Conservation (phyloP, 2,888 invertebrate species). For the Harpalus rufipes region DNA sequence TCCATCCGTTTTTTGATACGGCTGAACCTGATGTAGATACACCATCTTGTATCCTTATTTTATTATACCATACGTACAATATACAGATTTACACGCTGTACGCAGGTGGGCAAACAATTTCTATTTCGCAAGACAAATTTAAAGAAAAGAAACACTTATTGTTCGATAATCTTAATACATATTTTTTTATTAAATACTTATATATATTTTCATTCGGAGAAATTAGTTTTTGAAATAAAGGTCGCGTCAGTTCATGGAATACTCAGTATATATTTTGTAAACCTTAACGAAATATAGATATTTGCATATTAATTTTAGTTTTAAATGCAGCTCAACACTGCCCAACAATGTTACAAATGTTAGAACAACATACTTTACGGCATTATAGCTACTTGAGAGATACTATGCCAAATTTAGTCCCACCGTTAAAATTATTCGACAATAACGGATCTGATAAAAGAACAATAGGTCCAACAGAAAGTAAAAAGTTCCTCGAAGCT, state of each 20-base stretch:
- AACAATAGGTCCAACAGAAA: conserved; percentile 77
- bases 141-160: too few relatives aligned
- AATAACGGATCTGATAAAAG: conserved; percentile 69
- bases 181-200: too few relatives aligned
- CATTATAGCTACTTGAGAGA: conserved; percentile 96
- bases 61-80: not conserved
- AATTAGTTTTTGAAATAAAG: too few relatives aligned
- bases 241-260: too few relatives aligned
- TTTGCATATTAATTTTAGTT: conserved; percentile 93
- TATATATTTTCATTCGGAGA: too few relatives aligned
- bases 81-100: too few relatives aligned
- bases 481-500: conserved; percentile 85
- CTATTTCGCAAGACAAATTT: too few relatives aligned
- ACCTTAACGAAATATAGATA: conserved; percentile 78
- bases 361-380: conserved; percentile 94
- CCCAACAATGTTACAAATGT: conserved; percentile 93
- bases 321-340: conserved; percentile 96
- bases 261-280: too few relatives aligned
- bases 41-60: conserved; percentile 88
- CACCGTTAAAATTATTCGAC: conserved; percentile 80
- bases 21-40: conserved; percentile 98
- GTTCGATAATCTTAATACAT: too few relatives aligned
- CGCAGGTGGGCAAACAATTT: too few relatives aligned
- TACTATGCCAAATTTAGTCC: conserved; percentile 94
- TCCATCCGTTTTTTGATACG: conserved; percentile 97